Percentiles rank a stretch among this genome's conserved stretches.
phyloP scores from a whole-genome alignment of 2,888 invertebrate species.

The Drosophila tanythrix region DNA sequence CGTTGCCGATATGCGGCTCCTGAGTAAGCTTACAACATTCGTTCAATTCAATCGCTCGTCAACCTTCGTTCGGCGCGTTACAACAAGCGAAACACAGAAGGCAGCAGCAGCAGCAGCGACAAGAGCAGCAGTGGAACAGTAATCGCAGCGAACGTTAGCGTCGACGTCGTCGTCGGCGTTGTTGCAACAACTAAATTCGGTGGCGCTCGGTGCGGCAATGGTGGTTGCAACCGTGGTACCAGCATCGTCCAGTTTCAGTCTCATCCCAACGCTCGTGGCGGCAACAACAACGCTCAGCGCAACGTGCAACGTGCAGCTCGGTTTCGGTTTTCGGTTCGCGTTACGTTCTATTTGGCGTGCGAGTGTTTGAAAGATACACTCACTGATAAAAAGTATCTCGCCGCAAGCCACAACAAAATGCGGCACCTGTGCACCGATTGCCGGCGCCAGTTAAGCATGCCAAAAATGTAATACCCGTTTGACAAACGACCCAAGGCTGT shows the following conservation, averaged over 20 bases:
- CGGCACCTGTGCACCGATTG: conserved; percentile 62
- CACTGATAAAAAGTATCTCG: conserved; percentile 41
- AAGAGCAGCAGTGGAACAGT: conserved; percentile 10
- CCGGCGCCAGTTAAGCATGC: conserved; percentile 49
- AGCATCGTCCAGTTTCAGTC: conserved; percentile 66
- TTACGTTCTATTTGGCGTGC: conserved; percentile 28
- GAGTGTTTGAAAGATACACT: conserved; percentile 33
- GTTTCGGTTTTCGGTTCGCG: conserved; percentile 35
- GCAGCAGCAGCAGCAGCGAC: conserved; percentile 9
- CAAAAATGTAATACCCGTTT: conserved; percentile 41
- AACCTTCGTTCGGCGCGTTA: conserved; percentile 79
- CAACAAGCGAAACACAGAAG: conserved; percentile 58
- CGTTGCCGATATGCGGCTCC: conserved; percentile 41
- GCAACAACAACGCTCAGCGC: conserved; percentile 67
- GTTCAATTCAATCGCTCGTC: conserved; percentile 76
- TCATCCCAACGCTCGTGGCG: conserved; percentile 79
- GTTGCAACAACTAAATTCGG: conserved; percentile 46
- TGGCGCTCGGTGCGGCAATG: conserved; percentile 40
- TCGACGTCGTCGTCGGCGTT: conserved; percentile 38
- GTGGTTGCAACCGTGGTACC: conserved; percentile 50
- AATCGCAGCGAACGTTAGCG: conserved; percentile 25
- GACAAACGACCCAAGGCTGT: conserved; percentile 24
- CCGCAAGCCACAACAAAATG: conserved; percentile 57
- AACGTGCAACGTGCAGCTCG: conserved; percentile 27
- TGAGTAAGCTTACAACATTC: conserved; percentile 61